Evolutionary conservation across 2,888 invertebrate species (phyloP), one percentile per base, ranked within the genome.

Genomic region (Lasioglossum figueresi): DNA sequence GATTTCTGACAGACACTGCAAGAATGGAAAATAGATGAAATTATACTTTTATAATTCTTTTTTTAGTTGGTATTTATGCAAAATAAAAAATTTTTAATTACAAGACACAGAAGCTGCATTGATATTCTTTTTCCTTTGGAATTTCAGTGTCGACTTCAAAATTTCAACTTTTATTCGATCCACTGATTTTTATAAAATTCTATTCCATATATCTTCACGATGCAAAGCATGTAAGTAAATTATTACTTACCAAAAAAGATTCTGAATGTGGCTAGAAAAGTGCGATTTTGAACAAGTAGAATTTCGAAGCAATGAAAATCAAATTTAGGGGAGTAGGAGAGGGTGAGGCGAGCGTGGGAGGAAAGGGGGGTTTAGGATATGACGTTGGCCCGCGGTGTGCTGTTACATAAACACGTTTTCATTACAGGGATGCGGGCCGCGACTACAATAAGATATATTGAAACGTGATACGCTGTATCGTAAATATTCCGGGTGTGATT

Each of bases 381-480:
- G 89, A 90, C 84, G 81, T 81, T 43, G 75, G 37, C 19, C 19
- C 23, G 43, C 68, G 76, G 68, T 68, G 76, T 68, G 71, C 84
- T 87, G 90, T 90, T 90, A 90, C 89, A 89, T 90, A 90, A 90
- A 90, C 85, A 80, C 85, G 83, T 90, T 86, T 88, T 88, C 89
- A 85, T 89, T 89, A 88, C 83, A 72, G 79, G 63, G 87, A 88
- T 88, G 85, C 88, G 85, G 86, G 83, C 79, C 79, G 63, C 83
- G 86, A 84, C 84, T 84, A 90, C 89, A 90, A 90, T 90, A 90
- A 90, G 90, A 90, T 90, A 90, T 90, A 90, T 90, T 90, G 90
- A 90, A 90, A 90, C 90, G 88, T 88, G 90, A 90, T 90, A 90
- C 78, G 86, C 83, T 86, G 85, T 87, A 88, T 87, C 90, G 90